These are phyloP conservation scores for Arge pagana DNA, from an alignment of 2,888 invertebrate genomes.

Conservation along the genomic window DNA sequence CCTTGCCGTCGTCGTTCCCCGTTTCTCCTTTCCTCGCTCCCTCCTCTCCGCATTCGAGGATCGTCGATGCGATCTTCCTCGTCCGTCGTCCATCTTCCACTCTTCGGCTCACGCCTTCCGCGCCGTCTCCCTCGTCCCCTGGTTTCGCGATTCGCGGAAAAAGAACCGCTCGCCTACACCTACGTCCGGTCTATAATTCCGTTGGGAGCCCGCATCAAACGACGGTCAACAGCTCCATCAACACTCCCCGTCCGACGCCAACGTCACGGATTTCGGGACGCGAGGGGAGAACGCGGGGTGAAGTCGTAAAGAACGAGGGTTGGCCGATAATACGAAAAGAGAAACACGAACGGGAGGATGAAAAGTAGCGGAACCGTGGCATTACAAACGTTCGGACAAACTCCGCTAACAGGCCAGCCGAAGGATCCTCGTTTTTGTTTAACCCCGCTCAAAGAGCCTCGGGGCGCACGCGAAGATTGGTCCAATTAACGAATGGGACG, in stretches of 20 bases:
- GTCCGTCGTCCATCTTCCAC: constrained; percentile 13
- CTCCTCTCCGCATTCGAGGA: constrained; percentile 20
- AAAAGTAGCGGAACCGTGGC: neutral
- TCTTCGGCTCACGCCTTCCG: neutral
- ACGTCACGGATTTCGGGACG: neutral
- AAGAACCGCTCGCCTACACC: no score
- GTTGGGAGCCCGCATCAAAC: no score
- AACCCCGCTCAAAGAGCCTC: constrained; percentile 11
- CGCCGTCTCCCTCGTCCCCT: neutral
- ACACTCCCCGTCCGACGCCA: neutral
- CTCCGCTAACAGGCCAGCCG: constrained; percentile 8
- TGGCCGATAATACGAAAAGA: neutral
- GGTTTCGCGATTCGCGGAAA: constrained; percentile 6
- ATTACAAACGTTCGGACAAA: constrained; percentile 11
- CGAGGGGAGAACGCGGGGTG: neutral
- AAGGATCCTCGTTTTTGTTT: constrained; percentile 13
- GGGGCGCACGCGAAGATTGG: constrained; percentile 31
- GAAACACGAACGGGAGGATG: neutral
- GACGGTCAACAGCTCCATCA: no score
- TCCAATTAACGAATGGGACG: constrained; percentile 45
- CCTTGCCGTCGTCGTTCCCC: constrained; percentile 8
- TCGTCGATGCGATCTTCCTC: constrained; percentile 17
- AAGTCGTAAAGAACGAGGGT: neutral
- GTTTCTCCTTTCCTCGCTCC: constrained; percentile 6
- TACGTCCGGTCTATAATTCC: no score